Evolutionary conservation across 2,113 vertebrate species (phyloP).

Genomic region (Tringa solitaria): DNA sequence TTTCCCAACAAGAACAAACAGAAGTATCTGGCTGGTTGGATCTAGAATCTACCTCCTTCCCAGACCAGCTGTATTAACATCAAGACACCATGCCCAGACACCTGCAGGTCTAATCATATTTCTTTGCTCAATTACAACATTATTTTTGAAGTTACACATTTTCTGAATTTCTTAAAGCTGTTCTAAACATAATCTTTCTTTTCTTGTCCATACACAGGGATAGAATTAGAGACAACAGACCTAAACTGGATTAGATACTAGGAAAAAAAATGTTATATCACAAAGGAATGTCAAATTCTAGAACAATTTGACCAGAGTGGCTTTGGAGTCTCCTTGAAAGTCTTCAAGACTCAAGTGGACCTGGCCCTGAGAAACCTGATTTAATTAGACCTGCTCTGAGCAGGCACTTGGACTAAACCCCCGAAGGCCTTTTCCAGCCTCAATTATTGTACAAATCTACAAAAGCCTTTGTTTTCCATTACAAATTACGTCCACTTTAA

Average conservation of each 20-base stretch:
- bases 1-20: neutral
- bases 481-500: neutral
- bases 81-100: neutral
- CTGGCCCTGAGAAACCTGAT: neutral
- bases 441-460: neutral
- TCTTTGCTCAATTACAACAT: neutral
- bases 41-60: neutral
- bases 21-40: neutral
- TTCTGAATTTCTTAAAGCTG: neutral
- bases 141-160: neutral
- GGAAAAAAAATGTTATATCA: neutral
- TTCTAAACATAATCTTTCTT: neutral
- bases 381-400: neutral
- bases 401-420: neutral
- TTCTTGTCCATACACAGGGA: accelerated
- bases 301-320: neutral
- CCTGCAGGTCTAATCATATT: neutral
- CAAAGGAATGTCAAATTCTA: neutral
- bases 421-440: neutral
- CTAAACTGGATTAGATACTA: neutral
- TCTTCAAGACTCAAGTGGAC: neutral
- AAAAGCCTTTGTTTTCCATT: neutral
- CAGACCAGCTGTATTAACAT: neutral
- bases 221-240: neutral
- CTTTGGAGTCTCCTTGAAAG: neutral